phyloP scores from a whole-genome alignment of 2,113 vertebrate species.

The Deroptyus accipitrinus region DNA sequence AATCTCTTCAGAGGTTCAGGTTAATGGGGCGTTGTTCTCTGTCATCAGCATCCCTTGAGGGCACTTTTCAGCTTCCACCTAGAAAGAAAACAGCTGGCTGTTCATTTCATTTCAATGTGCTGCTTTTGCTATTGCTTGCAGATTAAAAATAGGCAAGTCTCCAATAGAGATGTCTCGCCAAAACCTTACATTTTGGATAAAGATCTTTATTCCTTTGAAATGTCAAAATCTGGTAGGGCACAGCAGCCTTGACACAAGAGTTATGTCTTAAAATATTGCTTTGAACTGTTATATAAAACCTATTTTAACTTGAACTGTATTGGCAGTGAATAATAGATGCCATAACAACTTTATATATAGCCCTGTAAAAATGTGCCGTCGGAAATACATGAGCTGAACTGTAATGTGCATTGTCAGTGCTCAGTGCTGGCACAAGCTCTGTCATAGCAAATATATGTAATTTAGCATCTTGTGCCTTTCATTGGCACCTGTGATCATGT shows the following conservation, averaged over 20 bases:
- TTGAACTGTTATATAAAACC: slow-evolving; percentile 69
- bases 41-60: not conserved
- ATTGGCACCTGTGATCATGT: not conserved
- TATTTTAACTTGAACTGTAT: slow-evolving; percentile 69
- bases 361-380: slow-evolving; percentile 62
- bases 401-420: slow-evolving; percentile 59
- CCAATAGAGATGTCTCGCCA: slow-evolving; percentile 24
- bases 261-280: slow-evolving; percentile 68
- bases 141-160: slow-evolving; percentile 49
- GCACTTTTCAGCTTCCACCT: slow-evolving; percentile 17
- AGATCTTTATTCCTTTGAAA: slow-evolving; percentile 59
- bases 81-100: slow-evolving; percentile 44
- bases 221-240: slow-evolving; percentile 67
- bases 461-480: not conserved
- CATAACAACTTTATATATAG: slow-evolving; percentile 71
- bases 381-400: slow-evolving; percentile 59
- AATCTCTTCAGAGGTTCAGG: slow-evolving; percentile 16
- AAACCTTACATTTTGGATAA: slow-evolving; percentile 56
- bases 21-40: slow-evolving; percentile 44
- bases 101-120: slow-evolving; percentile 55
- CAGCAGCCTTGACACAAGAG: slow-evolving; percentile 54
- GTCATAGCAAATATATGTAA: not conserved
- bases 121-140: slow-evolving; percentile 21
- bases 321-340: slow-evolving; percentile 70
- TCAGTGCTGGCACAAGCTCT: slow-evolving; percentile 32